phyloP scores from a whole-genome alignment of 2,797 vertebrate genomes.

The Petrocephalus schoutedeni region DNA sequence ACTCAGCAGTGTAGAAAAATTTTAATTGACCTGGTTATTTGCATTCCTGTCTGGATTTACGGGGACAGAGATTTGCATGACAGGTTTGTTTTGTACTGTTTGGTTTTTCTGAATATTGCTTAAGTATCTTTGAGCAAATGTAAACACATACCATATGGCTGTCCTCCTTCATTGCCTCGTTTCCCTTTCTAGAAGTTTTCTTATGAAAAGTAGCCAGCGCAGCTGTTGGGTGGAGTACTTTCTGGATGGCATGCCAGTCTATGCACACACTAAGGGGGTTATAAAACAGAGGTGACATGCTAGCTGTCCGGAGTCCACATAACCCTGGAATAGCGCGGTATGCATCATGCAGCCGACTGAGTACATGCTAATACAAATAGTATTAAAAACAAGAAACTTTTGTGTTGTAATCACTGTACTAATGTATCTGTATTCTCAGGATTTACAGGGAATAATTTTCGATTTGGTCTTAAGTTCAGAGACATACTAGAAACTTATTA shows the following conservation, averaged over 20 bases:
- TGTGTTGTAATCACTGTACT: not conserved
- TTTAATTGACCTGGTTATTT: not conserved
- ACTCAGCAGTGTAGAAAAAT: not conserved
- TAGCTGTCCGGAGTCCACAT: not conserved
- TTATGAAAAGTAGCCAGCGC: not conserved
- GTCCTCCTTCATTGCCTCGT: not conserved
- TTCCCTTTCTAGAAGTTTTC: not conserved
- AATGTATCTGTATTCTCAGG: constrained; percentile 21
- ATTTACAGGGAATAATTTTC: not conserved
- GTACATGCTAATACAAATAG: not conserved
- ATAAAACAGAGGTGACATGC: not conserved
- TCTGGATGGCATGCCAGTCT: not conserved
- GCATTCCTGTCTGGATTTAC: not conserved
- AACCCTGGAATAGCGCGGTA: not conserved
- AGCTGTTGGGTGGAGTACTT: not conserved
- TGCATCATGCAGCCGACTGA: not conserved
- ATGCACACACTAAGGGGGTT: not conserved
- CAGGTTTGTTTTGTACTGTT: not conserved
- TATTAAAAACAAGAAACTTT: not conserved
- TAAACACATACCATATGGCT: not conserved
- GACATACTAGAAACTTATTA: not conserved
- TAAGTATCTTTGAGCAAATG: not conserved
- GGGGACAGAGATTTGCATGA: not conserved
- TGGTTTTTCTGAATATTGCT: not conserved
- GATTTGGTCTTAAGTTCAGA: not conserved